These are phyloP conservation scores for Dolichotis patagonum DNA, from an alignment of 2,113 vertebrate species.

Conservation along the genomic window DNA sequence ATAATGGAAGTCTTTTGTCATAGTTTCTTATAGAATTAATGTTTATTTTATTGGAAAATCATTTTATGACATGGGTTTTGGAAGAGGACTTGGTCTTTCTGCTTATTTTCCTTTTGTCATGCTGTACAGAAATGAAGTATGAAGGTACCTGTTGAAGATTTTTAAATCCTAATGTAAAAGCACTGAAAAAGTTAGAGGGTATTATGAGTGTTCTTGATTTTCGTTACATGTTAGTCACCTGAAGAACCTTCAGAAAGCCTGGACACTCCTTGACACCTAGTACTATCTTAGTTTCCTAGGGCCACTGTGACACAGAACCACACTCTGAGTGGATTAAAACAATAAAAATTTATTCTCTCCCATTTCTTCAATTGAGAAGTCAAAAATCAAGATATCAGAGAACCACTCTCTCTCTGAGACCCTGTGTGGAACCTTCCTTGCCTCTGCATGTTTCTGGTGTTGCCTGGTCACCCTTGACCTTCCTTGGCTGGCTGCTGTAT, in stretches of 20 bases:
- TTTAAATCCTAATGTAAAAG: neutral
- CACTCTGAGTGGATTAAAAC: neutral
- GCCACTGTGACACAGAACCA: neutral
- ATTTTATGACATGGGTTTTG: neutral
- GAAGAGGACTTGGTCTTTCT: neutral
- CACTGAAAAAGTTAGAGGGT: neutral
- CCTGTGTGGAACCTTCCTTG: too few relatives aligned
- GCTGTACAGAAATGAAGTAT: neutral
- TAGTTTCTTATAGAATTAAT: neutral
- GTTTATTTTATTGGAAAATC: neutral
- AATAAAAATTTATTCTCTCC: neutral
- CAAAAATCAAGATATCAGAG: neutral
- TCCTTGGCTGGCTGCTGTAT: neutral
- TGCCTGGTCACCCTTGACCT: neutral
- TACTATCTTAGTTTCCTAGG: neutral
- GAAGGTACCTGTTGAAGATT: neutral
- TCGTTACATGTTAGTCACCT: neutral
- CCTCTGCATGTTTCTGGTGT: neutral
- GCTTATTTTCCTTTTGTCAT: slow-evolving; percentile 35
- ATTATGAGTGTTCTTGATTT: neutral
- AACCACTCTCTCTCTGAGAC: neutral
- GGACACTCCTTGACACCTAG: neutral
- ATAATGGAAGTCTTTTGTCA: neutral
- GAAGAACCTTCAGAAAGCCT: neutral
- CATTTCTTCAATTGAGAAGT: neutral